Evolutionary conservation across 2,113 vertebrate species (phyloP).

Genomic region (Gavialis gangeticus): DNA sequence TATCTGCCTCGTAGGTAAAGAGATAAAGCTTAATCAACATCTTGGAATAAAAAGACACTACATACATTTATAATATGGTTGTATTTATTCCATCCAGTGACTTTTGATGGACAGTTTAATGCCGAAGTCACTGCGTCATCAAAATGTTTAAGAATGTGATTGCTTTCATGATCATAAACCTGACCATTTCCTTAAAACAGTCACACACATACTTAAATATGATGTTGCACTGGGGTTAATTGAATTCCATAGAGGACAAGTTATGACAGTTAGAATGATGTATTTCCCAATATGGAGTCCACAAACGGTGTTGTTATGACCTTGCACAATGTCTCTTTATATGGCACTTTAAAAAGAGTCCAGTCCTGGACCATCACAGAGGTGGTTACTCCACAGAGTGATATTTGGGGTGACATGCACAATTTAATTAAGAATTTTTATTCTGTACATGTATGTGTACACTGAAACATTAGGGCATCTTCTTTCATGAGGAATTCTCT

Average conservation of each 20-base stretch:
- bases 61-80: not conserved
- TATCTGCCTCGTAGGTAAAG: not conserved
- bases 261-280: not conserved
- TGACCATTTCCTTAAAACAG: not conserved
- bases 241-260: accelerated
- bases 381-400: not conserved
- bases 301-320: constrained; percentile 19
- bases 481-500: not conserved
- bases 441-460: not conserved
- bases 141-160: not conserved
- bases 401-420: too few relatives aligned
- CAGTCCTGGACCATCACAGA: not conserved
- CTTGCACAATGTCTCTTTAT: not conserved
- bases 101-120: not conserved
- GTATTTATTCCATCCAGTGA: not conserved
- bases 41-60: not conserved
- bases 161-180: not conserved
- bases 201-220: not conserved
- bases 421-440: too few relatives aligned
- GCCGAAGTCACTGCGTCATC: constrained; percentile 27
- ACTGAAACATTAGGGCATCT: not conserved
- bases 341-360: constrained; percentile 33
- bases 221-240: not conserved
- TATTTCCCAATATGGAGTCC: constrained; percentile 23
- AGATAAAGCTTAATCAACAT: not conserved